phyloP scores from a whole-genome alignment of 2,797 vertebrate species.

The Poeciliopsis gracilis region DNA sequence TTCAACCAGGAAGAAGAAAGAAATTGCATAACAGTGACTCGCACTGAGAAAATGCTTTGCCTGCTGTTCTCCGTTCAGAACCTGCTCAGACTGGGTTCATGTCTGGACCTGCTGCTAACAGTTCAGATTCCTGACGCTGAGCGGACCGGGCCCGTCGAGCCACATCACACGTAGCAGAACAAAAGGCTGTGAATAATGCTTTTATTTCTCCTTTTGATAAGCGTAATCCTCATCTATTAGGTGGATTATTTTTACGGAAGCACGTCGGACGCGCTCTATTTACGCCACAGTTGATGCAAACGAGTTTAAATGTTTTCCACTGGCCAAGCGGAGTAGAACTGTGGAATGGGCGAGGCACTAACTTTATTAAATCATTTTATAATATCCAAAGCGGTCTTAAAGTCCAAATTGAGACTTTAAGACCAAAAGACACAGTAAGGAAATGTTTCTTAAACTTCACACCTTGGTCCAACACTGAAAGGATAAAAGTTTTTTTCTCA shows the following conservation, averaged over 20 bases:
- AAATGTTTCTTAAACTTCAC: neutral
- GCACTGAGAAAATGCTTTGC: neutral
- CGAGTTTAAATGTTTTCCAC: neutral
- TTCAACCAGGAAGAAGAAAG: neutral
- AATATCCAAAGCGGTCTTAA: neutral
- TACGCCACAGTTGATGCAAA: neutral
- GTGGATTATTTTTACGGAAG: neutral
- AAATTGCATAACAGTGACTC: neutral
- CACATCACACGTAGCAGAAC: neutral
- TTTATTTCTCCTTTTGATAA: neutral
- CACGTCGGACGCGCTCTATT: neutral
- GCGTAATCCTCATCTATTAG: neutral
- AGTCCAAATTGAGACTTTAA: neutral
- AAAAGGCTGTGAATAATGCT: neutral
- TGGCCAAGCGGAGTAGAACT: neutral
- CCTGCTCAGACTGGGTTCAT: constrained; percentile 36
- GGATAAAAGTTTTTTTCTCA: neutral
- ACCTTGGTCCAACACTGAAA: neutral
- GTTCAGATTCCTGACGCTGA: constrained; percentile 46
- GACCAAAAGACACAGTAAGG: neutral
- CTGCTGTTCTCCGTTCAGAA: constrained; percentile 6
- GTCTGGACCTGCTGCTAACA: constrained; percentile 57
- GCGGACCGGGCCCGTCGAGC: constrained; percentile 31
- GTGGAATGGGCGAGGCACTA: neutral
- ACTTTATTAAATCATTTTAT: neutral